Conservation (phyloP, 1,140 invertebrate genomes). For the Lasioglossum albipes region DNA sequence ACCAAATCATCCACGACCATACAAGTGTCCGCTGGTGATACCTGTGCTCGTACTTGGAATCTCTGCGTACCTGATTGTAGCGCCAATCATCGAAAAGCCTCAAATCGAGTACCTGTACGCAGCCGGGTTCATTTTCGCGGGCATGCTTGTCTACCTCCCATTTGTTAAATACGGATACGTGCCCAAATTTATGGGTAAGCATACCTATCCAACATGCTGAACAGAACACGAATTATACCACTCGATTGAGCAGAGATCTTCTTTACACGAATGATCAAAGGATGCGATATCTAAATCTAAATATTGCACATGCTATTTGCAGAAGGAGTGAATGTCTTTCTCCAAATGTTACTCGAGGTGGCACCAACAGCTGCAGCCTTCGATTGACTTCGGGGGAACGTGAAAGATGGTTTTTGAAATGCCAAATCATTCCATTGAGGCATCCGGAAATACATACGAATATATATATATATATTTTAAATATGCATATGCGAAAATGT, state of each 20-base stretch:
- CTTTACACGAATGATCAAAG: no score
- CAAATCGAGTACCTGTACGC: conserved; percentile 96
- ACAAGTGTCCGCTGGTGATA: conserved; percentile 95
- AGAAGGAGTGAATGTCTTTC: conserved; percentile 94
- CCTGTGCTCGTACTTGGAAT: conserved; percentile 92
- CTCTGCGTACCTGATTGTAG: conserved; percentile 94
- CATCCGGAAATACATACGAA: conserved; percentile 57
- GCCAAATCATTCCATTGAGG: conserved; percentile 73
- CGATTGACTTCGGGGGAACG: conserved; percentile 78
- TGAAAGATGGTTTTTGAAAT: conserved; percentile 52
- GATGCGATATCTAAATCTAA: not conserved
- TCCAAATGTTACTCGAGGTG: conserved; percentile 94
- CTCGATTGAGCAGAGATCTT: no score
- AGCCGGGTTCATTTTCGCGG: conserved; percentile 91
- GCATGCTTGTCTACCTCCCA: conserved; percentile 94
- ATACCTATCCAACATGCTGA: no score
- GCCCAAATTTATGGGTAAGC: conserved; percentile 90
- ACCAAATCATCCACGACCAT: conserved; percentile 92
- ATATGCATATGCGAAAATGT: conserved; percentile 57
- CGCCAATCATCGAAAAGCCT: conserved; percentile 95
- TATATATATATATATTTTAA: conserved; percentile 62
- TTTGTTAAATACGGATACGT: conserved; percentile 94
- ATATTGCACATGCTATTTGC: conserved; percentile 70
- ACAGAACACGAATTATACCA: no score
- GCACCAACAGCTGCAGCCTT: conserved; percentile 91